phyloP scores from a whole-genome alignment of 2,113 vertebrate genomes.

The Sus scrofa region DNA sequence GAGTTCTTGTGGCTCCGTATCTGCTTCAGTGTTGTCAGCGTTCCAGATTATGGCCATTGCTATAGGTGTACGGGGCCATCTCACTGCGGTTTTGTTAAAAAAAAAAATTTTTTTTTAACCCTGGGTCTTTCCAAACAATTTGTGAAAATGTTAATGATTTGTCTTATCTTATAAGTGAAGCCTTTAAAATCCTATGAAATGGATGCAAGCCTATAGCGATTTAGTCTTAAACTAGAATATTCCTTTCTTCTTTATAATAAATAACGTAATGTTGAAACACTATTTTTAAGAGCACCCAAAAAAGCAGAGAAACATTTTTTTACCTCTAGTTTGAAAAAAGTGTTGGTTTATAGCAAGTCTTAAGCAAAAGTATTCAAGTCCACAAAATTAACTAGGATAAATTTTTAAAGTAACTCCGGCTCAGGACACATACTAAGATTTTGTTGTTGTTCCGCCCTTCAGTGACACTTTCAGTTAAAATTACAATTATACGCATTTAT shows the following conservation, averaged over 20 bases:
- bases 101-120: not conserved
- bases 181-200: not conserved
- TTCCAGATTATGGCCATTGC: not conserved
- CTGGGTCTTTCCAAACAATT: not conserved
- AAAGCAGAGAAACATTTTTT: not conserved
- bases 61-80: not conserved
- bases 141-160: not conserved
- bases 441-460: not conserved
- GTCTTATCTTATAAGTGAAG: slow-evolving; percentile 2
- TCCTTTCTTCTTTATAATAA: not conserved
- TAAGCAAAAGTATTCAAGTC: not conserved
- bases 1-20: not conserved
- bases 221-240: slow-evolving; percentile 20
- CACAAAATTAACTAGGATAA: not conserved
- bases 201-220: not conserved
- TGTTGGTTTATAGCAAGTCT: not conserved
- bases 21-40: not conserved
- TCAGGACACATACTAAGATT: not conserved
- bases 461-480: slow-evolving; percentile 1
- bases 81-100: not conserved
- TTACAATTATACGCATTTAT: not conserved
- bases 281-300: not conserved
- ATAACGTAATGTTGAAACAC: slow-evolving; percentile 13
- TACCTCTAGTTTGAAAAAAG: not conserved
- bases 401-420: not conserved